Percentiles rank a stretch among this genome's conserved stretches.
Conservation (phyloP, 2,888 invertebrate species). For the Petrophora chlorosata region DNA sequence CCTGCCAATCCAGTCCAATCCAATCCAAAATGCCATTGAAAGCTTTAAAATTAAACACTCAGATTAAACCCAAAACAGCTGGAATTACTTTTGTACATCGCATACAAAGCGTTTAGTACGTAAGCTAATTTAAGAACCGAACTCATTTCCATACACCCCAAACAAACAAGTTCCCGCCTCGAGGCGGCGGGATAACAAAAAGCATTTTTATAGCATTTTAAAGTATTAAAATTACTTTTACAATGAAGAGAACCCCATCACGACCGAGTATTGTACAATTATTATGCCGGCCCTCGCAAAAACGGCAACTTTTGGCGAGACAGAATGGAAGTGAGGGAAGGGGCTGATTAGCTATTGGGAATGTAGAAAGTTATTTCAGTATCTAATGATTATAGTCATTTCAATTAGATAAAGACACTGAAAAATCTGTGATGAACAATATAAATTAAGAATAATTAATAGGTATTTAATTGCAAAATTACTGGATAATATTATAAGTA, state of each 20-base stretch:
- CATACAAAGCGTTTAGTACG: constrained; percentile 11
- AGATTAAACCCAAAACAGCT: constrained; percentile 12
- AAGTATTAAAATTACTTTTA: constrained; percentile 33
- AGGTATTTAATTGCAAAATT: no score
- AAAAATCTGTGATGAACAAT: no score
- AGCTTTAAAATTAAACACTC: constrained; percentile 12
- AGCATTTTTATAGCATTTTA: constrained; percentile 25
- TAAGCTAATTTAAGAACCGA: constrained; percentile 20
- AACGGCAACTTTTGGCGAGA: constrained; percentile 38
- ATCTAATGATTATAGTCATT: neutral
- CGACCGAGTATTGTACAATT: constrained; percentile 35
- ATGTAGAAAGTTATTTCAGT: neutral
- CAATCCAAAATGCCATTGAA: neutral
- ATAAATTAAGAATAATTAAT: no score
- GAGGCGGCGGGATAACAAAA: constrained; percentile 13
- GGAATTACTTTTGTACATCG: constrained; percentile 19
- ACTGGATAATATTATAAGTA: no score
- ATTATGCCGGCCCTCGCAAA: constrained; percentile 45
- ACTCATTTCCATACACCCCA: constrained; percentile 19
- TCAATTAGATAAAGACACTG: no score
- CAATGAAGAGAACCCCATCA: constrained; percentile 29
- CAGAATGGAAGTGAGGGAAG: constrained; percentile 28
- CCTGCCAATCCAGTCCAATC: no score
- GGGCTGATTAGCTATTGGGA: neutral
- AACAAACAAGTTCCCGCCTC: constrained; percentile 15